phyloP scores from a whole-genome alignment of 2,888 invertebrate genomes.

The Chouioia cunea region DNA sequence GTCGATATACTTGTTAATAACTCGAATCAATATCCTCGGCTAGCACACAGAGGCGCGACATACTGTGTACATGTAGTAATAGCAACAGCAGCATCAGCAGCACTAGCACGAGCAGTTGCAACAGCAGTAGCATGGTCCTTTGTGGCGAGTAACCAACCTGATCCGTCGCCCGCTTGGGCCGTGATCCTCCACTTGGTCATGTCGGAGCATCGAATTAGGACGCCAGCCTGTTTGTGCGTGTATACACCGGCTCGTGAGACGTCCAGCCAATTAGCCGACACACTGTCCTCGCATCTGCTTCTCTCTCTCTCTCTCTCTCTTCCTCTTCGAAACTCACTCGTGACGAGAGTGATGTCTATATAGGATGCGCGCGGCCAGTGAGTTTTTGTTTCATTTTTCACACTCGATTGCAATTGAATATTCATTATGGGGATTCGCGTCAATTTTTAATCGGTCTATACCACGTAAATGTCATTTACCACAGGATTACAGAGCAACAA shows the following conservation, averaged over 20 bases:
- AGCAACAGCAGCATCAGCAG: no score
- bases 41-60: no score
- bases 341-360: no score
- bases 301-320: no score
- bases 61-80: no score
- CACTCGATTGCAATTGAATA: conserved; percentile 54
- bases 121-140: conserved; percentile 13
- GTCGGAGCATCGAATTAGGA: conserved; percentile 34
- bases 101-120: not conserved
- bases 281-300: conserved; percentile 38
- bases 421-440: conserved; percentile 61
- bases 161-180: not conserved
- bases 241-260: conserved; percentile 18
- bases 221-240: conserved; percentile 23
- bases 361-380: no score
- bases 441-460: conserved; percentile 54
- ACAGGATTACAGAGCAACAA: conserved; percentile 54
- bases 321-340: no score
- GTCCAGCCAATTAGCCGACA: conserved; percentile 48
- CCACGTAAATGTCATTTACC: conserved; percentile 51
- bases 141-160: conserved; percentile 18
- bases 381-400: no score
- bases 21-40: conserved; percentile 15
- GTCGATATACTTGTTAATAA: conserved; percentile 30
- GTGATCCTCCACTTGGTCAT: not conserved